These are phyloP conservation scores for Alloscopus bannaensis DNA, from an alignment of 2,888 invertebrate genomes.

Conservation along the genomic window DNA sequence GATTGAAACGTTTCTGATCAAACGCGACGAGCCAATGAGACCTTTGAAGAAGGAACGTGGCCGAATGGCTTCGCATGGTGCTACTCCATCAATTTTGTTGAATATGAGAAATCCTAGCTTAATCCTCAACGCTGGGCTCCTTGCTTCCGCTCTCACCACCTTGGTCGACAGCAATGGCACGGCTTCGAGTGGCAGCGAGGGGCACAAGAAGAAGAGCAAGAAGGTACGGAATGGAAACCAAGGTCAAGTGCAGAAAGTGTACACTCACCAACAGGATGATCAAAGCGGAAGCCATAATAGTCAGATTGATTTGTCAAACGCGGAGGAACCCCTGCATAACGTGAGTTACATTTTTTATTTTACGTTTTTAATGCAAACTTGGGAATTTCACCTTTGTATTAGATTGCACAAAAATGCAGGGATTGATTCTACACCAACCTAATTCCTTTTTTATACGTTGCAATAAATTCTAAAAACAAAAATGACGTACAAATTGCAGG, in stretches of 20 bases:
- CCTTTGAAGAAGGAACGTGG: constrained; percentile 71
- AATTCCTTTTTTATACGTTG: too few relatives aligned
- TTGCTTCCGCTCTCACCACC: constrained; percentile 70
- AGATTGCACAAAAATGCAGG: too few relatives aligned
- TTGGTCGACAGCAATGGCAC: constrained; percentile 57
- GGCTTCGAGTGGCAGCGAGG: constrained; percentile 32
- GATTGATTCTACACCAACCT: too few relatives aligned
- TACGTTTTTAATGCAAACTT: too few relatives aligned
- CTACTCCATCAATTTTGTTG: constrained; percentile 51
- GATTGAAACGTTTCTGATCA: constrained; percentile 92
- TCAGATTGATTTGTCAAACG: constrained; percentile 61
- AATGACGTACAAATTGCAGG: too few relatives aligned
- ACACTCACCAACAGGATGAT: constrained; percentile 19
- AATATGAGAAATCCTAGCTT: constrained; percentile 70
- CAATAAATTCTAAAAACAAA: too few relatives aligned
- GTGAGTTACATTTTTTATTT: too few relatives aligned
- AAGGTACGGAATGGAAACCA: constrained; percentile 48
- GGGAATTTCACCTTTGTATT: too few relatives aligned
- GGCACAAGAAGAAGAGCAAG: constrained; percentile 53
- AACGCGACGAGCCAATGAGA: constrained; percentile 84
- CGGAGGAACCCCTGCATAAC: constrained; percentile 58
- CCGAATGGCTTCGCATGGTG: constrained; percentile 55
- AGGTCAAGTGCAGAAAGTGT: constrained; percentile 50
- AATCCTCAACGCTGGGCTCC: constrained; percentile 71
- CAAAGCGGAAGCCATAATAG: constrained; percentile 65